Base-by-base conservation (phyloP, 2,888 invertebrate species). In the Nomada flava region DNA sequence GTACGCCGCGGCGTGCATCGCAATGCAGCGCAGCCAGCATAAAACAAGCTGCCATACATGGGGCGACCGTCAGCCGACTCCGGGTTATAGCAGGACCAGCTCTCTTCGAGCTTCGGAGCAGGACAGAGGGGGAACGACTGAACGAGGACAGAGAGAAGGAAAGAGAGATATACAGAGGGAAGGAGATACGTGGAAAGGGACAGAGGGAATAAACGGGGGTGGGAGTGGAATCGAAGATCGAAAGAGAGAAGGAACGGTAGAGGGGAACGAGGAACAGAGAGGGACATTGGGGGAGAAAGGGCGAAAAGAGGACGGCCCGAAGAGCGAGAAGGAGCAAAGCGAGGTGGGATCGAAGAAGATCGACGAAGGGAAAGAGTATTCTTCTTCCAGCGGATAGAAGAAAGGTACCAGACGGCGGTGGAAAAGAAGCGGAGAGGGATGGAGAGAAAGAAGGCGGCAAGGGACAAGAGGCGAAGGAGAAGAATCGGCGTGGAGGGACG, bases 11-110 rank as follows among this genome's bases (percentile, higher is more conserved):
- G 79, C 85, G 88, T 87, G 90, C 89, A 89, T 89, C 89, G 90
- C 90, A 90, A 90, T 90, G 90, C 89, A 90, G 90, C 89, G 90
- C 90, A 88, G 90, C 89, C 91, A 88, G 92, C 90, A 93, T 93
- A 92, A 92, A 93, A 92, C 93, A 93, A 93, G 93, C 92, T 93
- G 92, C 93, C 93, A 92, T 93, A 93, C 93, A 93, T 93, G 93
- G 93, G 93, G 92, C 92, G 93, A 93, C 92, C 93, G 93, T 92
- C 92, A 92, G 91, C 90, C 90, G 89, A 91, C 91, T 91, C 91
- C 88, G 87, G 89, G 90, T 89, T 91, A 91, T 90, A 91, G 90
- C 90, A 90, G 90, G 89, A 91, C 90, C 90, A 89, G 90, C 88
- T 83, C 79, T 83, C 79, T 82, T 63, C 76, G 75, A 78, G 82